Evolutionary conservation across 2,113 vertebrate species (phyloP), one percentile per base, ranked within the genome.

Genomic region (Dinomys branickii): DNA sequence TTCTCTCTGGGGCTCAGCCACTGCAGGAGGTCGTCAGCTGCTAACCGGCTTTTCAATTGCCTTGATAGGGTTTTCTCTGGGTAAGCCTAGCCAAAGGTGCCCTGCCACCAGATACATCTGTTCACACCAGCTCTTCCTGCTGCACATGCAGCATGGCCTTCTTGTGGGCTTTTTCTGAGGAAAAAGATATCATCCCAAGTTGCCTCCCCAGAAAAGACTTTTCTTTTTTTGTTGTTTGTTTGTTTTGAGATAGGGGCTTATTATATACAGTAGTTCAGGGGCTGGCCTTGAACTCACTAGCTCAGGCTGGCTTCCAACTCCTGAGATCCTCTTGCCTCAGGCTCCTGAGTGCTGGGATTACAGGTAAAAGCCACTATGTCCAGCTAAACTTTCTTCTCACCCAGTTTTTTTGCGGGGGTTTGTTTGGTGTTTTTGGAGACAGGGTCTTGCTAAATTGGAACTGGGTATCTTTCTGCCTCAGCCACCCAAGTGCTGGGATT

Each of bases 11-110:
- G 8, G 5, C 69, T n/a, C 10, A 35, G n/a, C 17, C 38, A 30
- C 65, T 7, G 0, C 14, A 69, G 82, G 58, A 61, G 78, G 1
- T 50, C 17, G 16, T 75, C 41, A 52, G 54, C 54, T 22, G 65
- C 83, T 84, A 50, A 67, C 50, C 77, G 61, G 38, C 16, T 80
- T 90, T 83, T 86, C 56, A 86, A 73, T 87, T 84, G 81, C 75
- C 84, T 91, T 78, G 73, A 67, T 0, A 2, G 47, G 44, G 52
- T 38, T 38, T 90, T 38, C 28, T 67, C 24, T 82, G 69, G 61
- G 7, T n/a, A 41, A 17, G 5, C 22, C 24, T 83, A 71, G 77
- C 59, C 5, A 28, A 3, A 2, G 47, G 52, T 82, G n/a, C 33
- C 8, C 14, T 82, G 59, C 59, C 5, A 0, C 56, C 12, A 1